These are phyloP conservation scores for Monochamus alternatus DNA, from an alignment of 2,888 invertebrate species.

Conservation along the genomic window DNA sequence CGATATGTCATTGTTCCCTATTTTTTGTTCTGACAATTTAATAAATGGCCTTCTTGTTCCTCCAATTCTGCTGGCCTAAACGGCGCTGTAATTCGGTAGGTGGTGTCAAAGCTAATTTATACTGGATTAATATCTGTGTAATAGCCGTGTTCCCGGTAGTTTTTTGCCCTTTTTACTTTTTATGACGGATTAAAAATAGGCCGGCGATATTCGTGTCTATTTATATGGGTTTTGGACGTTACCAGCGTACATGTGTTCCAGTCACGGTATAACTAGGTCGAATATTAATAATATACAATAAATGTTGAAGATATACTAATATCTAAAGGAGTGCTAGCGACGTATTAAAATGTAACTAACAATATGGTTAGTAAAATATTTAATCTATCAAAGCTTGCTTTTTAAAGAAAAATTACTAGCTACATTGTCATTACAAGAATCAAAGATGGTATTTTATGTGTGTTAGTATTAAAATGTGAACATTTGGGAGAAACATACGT, in stretches of 20 bases:
- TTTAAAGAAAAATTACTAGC: no score
- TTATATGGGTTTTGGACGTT: slow-evolving; percentile 2
- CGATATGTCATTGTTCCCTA: slow-evolving; percentile 17
- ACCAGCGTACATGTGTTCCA: not conserved
- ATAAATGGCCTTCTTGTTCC: slow-evolving; percentile 7
- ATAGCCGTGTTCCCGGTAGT: not conserved
- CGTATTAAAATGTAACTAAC: no score
- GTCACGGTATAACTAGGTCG: not conserved
- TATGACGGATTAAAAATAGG: slow-evolving; percentile 11
- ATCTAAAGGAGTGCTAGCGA: no score
- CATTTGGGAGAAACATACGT: no score
- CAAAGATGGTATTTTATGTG: no score
- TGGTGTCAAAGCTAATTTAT: slow-evolving; percentile 16
- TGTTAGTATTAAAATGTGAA: no score
- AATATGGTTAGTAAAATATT: no score
- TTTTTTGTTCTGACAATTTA: slow-evolving; percentile 30
- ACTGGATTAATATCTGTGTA: not conserved
- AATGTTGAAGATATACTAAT: not conserved
- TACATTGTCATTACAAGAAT: no score
- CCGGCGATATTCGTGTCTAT: not conserved
- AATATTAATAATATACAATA: not conserved
- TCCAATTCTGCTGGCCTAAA: not conserved
- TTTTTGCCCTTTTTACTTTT: slow-evolving; percentile 1
- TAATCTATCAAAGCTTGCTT: no score
- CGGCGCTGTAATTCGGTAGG: slow-evolving; percentile 1